Conservation (phyloP, 2,797 vertebrate genomes). For the Lutjanus campechanus region DNA sequence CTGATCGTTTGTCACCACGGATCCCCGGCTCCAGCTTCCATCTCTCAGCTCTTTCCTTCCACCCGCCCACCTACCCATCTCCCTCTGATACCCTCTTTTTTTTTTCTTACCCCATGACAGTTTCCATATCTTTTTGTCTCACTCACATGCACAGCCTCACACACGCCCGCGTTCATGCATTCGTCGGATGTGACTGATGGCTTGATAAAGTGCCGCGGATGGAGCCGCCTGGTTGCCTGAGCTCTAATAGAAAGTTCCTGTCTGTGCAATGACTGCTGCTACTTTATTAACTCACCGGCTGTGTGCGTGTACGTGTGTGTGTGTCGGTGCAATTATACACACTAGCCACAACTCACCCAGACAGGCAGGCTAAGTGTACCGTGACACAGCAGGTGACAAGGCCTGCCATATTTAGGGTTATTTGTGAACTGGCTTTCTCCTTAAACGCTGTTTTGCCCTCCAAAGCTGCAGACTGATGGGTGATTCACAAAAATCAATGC, state of each 20-base stretch:
- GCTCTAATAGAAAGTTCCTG: slow-evolving; percentile 77
- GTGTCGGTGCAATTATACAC: slow-evolving; percentile 52
- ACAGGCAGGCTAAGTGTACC: slow-evolving; percentile 56
- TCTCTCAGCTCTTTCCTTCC: slow-evolving; percentile 55
- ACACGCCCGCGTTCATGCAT: slow-evolving; percentile 13
- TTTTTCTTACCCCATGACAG: slow-evolving; percentile 59
- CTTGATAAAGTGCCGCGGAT: slow-evolving; percentile 74
- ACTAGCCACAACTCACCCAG: slow-evolving; percentile 60
- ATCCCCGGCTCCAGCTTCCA: slow-evolving; percentile 62
- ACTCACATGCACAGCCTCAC: slow-evolving; percentile 32
- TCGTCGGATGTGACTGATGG: slow-evolving; percentile 68
- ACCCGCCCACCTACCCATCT: slow-evolving; percentile 33
- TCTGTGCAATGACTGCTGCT: slow-evolving; percentile 56
- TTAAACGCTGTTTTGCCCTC: slow-evolving; percentile 40
- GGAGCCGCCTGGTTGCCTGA: slow-evolving; percentile 65
- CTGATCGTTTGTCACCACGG: slow-evolving; percentile 77
- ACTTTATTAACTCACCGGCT: slow-evolving; percentile 72
- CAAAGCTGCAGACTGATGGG: slow-evolving; percentile 37
- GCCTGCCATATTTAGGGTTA: slow-evolving; percentile 59
- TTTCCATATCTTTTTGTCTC: slow-evolving; percentile 68
- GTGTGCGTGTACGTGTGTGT: slow-evolving; percentile 27
- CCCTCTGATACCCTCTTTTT: slow-evolving; percentile 56
- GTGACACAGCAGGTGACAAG: slow-evolving; percentile 62
- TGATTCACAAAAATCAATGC: no score
- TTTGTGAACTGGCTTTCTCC: slow-evolving; percentile 50